Conservation (phyloP, 2,797 vertebrate genomes). For the Cuniculus paca region DNA sequence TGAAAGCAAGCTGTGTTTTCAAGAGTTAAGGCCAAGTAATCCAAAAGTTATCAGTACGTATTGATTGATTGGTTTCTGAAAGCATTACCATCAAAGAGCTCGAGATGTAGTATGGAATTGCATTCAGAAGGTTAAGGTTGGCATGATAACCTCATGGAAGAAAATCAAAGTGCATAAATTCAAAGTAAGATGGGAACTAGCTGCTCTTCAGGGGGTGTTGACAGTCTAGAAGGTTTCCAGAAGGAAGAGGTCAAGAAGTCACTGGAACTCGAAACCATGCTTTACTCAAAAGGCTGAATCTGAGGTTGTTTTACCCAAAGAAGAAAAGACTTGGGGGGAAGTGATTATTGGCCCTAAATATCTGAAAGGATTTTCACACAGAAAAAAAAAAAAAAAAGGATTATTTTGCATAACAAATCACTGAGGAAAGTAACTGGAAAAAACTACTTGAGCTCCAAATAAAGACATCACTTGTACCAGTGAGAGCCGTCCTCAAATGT, state of each 20-base stretch:
- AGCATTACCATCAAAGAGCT: constrained; percentile 68
- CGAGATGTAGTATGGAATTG: constrained; percentile 13
- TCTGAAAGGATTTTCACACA: constrained; percentile 6
- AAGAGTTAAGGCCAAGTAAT: constrained; percentile 57
- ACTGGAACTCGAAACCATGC: constrained; percentile 9
- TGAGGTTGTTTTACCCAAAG: constrained; percentile 25
- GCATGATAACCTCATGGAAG: constrained; percentile 49
- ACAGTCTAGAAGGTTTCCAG: constrained; percentile 27
- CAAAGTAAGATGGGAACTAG: constrained; percentile 43
- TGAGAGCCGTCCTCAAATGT: not conserved
- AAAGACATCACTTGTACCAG: not conserved
- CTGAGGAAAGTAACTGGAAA: not conserved
- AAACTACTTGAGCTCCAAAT: not conserved
- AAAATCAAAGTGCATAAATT: constrained; percentile 64
- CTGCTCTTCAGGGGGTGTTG: constrained; percentile 3
- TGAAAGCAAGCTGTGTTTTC: constrained; percentile 68
- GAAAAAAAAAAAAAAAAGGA: not conserved
- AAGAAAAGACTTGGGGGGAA: constrained; percentile 30
- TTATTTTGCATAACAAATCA: constrained; percentile 12
- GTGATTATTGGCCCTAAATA: not conserved
- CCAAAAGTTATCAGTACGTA: constrained; percentile 63
- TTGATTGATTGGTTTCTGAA: constrained; percentile 62
- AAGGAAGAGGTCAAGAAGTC: constrained; percentile 24
- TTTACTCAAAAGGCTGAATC: not conserved
- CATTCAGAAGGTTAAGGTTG: constrained; percentile 56